phyloP scores from a whole-genome alignment of 2,888 invertebrate species.

The Gymnosoma rotundatum region DNA sequence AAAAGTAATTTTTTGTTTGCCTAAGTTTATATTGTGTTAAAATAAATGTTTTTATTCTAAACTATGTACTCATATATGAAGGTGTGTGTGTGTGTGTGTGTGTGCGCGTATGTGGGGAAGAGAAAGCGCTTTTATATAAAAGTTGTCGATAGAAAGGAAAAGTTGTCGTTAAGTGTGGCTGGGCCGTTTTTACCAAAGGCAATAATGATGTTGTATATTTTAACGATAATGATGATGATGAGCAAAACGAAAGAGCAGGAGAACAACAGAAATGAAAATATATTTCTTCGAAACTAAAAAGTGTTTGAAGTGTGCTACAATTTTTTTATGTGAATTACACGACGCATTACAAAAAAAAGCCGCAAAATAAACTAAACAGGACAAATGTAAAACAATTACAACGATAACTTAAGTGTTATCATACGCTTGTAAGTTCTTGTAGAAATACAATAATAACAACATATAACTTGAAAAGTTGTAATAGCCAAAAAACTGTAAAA shows the following conservation, averaged over 20 bases:
- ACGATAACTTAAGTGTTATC: neutral
- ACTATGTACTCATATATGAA: no score
- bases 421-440: neutral
- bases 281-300: neutral
- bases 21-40: constrained; percentile 10
- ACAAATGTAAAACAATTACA: constrained; percentile 5
- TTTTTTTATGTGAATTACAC: constrained; percentile 47
- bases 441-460: no score
- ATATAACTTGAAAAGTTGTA: constrained; percentile 7
- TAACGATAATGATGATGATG: neutral
- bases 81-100: neutral
- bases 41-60: neutral
- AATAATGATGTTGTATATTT: neutral
- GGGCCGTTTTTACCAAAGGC: neutral
- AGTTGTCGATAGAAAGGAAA: constrained; percentile 49
- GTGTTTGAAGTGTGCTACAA: constrained; percentile 31
- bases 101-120: no score
- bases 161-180: constrained; percentile 40
- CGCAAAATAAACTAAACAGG: constrained; percentile 4
- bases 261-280: neutral
- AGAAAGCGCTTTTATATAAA: neutral
- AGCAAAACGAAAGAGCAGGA: neutral
- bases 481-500: neutral
- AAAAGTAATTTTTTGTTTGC: constrained; percentile 7
- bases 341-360: constrained; percentile 34